These are phyloP conservation scores for Omphaloscelis lunosa DNA, from an alignment of 2,888 invertebrate genomes.

Conservation along the genomic window DNA sequence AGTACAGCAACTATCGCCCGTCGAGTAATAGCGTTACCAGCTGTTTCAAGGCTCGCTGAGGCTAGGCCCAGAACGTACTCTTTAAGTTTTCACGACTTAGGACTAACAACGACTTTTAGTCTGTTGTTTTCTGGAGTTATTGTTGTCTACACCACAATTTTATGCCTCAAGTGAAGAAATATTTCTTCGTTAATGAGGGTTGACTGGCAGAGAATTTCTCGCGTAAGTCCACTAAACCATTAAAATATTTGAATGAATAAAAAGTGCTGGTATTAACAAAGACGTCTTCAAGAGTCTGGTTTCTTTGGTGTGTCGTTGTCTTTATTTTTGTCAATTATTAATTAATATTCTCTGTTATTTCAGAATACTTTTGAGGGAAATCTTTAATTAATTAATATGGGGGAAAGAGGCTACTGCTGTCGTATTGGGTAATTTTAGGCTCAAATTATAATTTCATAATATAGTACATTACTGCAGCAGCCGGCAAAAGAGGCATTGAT, in stretches of 20 bases:
- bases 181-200: slow-evolving; percentile 4
- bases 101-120: not conserved
- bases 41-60: slow-evolving; percentile 41
- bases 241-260: not conserved
- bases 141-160: not conserved
- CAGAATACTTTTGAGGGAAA: not conserved
- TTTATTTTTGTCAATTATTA: not conserved
- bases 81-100: slow-evolving; percentile 16
- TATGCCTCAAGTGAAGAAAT: not conserved
- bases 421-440: not conserved
- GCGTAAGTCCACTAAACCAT: not conserved
- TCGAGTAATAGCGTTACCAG: slow-evolving; percentile 64
- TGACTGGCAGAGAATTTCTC: not conserved
- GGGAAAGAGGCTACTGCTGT: no score
- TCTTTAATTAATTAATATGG: not conserved
- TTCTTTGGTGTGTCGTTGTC: not conserved
- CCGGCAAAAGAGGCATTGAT: no score
- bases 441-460: no score
- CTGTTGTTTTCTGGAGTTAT: not conserved
- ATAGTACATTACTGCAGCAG: no score
- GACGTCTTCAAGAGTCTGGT: no score
- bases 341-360: not conserved
- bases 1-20: slow-evolving; percentile 67
- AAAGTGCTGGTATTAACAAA: no score
- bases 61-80: not conserved